phyloP scores from a whole-genome alignment of 2,888 invertebrate species.

The Eubasilissa splendida region DNA sequence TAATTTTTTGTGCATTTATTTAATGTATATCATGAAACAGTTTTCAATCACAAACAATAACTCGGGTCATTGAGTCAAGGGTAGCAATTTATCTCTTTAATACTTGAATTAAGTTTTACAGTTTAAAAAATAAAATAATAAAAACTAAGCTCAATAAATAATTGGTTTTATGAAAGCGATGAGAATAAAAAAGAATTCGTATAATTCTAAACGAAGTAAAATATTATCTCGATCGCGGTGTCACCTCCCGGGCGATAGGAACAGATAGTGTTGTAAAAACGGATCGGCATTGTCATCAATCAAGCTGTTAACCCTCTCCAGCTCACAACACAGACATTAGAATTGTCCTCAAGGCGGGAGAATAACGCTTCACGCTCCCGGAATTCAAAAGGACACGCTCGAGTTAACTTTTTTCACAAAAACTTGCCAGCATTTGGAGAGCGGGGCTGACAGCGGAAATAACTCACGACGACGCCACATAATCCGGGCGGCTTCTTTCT shows the following conservation, averaged over 20 bases:
- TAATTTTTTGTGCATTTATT: too few relatives aligned
- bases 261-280: conserved; percentile 36
- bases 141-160: too few relatives aligned
- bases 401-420: conserved; percentile 48
- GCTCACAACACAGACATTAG: conserved; percentile 54
- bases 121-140: too few relatives aligned
- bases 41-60: too few relatives aligned
- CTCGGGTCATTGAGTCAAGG: too few relatives aligned
- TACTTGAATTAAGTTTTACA: too few relatives aligned
- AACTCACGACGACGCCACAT: conserved; percentile 43
- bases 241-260: conserved; percentile 20
- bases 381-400: conserved; percentile 52
- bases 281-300: conserved; percentile 57
- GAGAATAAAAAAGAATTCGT: conserved; percentile 3
- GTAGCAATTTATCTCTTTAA: too few relatives aligned
- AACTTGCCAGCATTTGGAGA: conserved; percentile 46
- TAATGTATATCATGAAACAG: too few relatives aligned
- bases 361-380: conserved; percentile 52
- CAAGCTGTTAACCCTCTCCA: conserved; percentile 52
- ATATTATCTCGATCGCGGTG: conserved; percentile 20
- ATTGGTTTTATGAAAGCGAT: neutral
- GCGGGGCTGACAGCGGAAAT: conserved; percentile 44
- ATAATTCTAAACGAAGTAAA: conserved; percentile 25
- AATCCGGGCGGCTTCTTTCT: neutral
- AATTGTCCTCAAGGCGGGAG: conserved; percentile 49